Percentiles rank a stretch among this genome's conserved stretches.
Conservation (phyloP, 2,888 invertebrate species). For the Endomychus coccineus region DNA sequence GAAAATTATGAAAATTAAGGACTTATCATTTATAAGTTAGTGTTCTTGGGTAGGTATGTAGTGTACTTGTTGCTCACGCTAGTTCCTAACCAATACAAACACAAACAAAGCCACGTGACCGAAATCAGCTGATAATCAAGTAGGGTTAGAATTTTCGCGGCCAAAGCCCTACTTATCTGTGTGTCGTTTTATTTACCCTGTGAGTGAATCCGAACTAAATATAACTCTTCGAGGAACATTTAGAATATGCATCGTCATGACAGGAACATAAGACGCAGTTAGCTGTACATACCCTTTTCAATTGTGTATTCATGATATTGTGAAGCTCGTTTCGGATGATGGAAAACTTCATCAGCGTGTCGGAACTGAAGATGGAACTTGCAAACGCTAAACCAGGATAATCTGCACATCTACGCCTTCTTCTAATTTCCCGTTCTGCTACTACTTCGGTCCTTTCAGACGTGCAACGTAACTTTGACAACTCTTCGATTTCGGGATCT, state of each 20-base stretch:
- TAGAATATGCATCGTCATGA: background rate
- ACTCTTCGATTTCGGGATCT: slow-evolving; percentile 72
- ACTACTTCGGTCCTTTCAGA: slow-evolving; percentile 85
- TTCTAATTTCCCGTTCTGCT: slow-evolving; percentile 72
- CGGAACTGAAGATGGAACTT: slow-evolving; percentile 88
- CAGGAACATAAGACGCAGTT: background rate
- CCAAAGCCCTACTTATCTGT: too few relatives aligned
- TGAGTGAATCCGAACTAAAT: slow-evolving; percentile 5
- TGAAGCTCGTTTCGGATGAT: slow-evolving; percentile 95
- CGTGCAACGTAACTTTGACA: slow-evolving; percentile 78
- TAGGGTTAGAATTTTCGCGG: too few relatives aligned
- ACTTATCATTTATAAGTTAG: too few relatives aligned
- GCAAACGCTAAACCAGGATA: slow-evolving; percentile 90
- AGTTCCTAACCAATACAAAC: too few relatives aligned
- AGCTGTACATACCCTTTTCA: slow-evolving; percentile 82
- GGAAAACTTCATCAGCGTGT: slow-evolving; percentile 96
- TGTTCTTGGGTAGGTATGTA: too few relatives aligned
- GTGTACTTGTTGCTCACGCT: too few relatives aligned
- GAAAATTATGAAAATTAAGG: too few relatives aligned
- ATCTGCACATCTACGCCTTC: slow-evolving; percentile 76
- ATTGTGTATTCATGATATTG: slow-evolving; percentile 93
- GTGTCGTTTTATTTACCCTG: slow-evolving; percentile 7
- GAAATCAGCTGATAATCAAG: slow-evolving; percentile 12
- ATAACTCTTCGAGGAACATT: background rate
- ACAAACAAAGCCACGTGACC: slow-evolving; percentile 13